phyloP scores from a whole-genome alignment of 2,113 vertebrate species.

The Callorhinus ursinus region DNA sequence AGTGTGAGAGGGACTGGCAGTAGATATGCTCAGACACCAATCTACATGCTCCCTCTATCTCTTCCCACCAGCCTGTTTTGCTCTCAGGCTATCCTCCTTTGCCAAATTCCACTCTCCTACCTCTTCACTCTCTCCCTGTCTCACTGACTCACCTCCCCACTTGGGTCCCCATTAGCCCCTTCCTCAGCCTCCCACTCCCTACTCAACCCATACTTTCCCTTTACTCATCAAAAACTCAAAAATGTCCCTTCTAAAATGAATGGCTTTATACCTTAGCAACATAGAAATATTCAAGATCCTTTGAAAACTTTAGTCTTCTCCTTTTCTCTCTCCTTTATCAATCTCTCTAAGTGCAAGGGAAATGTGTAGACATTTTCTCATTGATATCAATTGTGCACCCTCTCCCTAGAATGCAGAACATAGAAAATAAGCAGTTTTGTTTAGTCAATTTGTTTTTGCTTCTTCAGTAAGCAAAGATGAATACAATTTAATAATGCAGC shows the following conservation, averaged over 20 bases:
- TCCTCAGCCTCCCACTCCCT: background rate
- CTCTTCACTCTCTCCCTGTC: background rate
- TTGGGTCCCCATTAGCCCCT: too few relatives aligned
- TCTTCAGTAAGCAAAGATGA: background rate
- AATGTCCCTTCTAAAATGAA: background rate
- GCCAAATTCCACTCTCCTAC: background rate
- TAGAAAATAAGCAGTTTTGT: background rate
- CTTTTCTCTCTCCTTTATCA: background rate
- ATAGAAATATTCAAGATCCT: background rate
- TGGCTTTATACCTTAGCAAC: background rate
- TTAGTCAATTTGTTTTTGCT: background rate
- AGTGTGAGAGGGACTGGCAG: background rate
- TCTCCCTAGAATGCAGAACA: background rate
- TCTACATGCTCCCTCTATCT: fast-evolving
- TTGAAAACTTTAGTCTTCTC: background rate
- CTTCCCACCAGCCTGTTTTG: background rate
- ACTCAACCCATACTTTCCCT: background rate
- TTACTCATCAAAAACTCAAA: background rate
- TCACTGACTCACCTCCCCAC: background rate
- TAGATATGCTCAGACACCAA: background rate
- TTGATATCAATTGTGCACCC: fast-evolving
- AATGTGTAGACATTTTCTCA: background rate
- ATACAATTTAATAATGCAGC: background rate
- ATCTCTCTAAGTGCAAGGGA: background rate
- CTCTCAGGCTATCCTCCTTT: background rate